A percentile compares a stretch with the other conserved stretches of the same genome.
Conservation (phyloP, 2,888 invertebrate species). For the Luffia ferchaultella region DNA sequence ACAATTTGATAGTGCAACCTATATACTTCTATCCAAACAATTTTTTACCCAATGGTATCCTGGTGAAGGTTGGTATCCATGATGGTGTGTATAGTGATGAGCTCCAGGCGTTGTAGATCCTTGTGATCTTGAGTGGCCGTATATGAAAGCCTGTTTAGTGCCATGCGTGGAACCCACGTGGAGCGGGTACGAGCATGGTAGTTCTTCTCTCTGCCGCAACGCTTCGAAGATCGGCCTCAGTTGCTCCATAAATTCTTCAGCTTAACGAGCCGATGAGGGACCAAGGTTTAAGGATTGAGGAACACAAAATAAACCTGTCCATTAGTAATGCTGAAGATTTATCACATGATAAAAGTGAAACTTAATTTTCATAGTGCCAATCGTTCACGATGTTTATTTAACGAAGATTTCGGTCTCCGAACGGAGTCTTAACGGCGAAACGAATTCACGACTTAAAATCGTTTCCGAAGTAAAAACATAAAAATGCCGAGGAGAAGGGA, state of each 20-base stretch:
- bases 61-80: slow-evolving; percentile 75
- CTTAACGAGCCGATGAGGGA: slow-evolving; percentile 71
- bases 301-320: too few relatives aligned
- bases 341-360: too few relatives aligned
- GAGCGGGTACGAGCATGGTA: slow-evolving; percentile 90
- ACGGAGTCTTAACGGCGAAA: too few relatives aligned
- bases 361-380: slow-evolving; percentile 60
- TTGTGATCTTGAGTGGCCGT: slow-evolving; percentile 70
- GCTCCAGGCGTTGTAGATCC: slow-evolving; percentile 70
- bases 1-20: too few relatives aligned
- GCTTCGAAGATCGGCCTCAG: slow-evolving; percentile 96
- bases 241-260: slow-evolving; percentile 94
- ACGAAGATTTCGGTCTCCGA: too few relatives aligned
- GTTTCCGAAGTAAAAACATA: too few relatives aligned
- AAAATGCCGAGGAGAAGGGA: slow-evolving; percentile 41
- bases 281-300: too few relatives aligned
- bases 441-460: too few relatives aligned
- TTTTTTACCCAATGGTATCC: slow-evolving; percentile 83
- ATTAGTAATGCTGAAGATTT: too few relatives aligned
- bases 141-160: slow-evolving; percentile 68
- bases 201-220: slow-evolving; percentile 89
- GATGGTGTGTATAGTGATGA: slow-evolving; percentile 70
- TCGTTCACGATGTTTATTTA: slow-evolving; percentile 43
- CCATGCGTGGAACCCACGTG: slow-evolving; percentile 79
- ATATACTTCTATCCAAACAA: too few relatives aligned